Evolutionary conservation across 2,113 vertebrate species (phyloP).

Genomic region (Pholis gunnellus): DNA sequence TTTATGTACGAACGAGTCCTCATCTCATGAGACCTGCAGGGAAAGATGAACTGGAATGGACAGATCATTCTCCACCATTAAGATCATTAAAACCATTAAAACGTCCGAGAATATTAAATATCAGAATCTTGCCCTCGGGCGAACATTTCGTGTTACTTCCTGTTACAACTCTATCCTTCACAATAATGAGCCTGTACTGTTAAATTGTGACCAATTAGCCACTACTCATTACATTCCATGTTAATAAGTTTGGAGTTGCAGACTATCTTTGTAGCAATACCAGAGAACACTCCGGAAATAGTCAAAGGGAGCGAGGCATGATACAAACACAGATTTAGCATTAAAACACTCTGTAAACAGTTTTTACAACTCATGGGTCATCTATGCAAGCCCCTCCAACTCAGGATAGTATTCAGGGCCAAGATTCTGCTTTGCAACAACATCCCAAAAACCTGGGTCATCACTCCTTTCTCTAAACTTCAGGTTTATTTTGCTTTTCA

Average conservation of each 20-base stretch:
- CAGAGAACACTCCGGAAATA: conserved; percentile 1
- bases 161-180: conserved; percentile 11
- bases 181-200: neutral
- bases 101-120: conserved; percentile 10
- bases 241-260: conserved; percentile 13
- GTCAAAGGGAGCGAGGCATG: neutral
- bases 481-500: neutral
- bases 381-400: conserved; percentile 71
- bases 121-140: conserved; percentile 1
- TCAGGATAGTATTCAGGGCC: conserved; percentile 60
- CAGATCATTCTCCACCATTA: conserved; percentile 6
- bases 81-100: conserved; percentile 10
- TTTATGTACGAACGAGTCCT: neutral
- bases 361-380: conserved; percentile 21
- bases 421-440: conserved; percentile 23
- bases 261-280: conserved; percentile 53
- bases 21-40: conserved; percentile 17
- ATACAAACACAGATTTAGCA: neutral
- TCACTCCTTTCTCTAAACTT: neutral
- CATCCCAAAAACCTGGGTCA: conserved; percentile 10
- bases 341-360: neutral
- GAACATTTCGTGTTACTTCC: conserved; percentile 16
- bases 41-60: neutral
- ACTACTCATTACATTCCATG: conserved; percentile 57
- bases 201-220: conserved; percentile 20